Evolutionary conservation across 2,797 vertebrate genomes (phyloP), one percentile per base, ranked within the genome.

Genomic region (Lepilemur ruficaudatus): DNA sequence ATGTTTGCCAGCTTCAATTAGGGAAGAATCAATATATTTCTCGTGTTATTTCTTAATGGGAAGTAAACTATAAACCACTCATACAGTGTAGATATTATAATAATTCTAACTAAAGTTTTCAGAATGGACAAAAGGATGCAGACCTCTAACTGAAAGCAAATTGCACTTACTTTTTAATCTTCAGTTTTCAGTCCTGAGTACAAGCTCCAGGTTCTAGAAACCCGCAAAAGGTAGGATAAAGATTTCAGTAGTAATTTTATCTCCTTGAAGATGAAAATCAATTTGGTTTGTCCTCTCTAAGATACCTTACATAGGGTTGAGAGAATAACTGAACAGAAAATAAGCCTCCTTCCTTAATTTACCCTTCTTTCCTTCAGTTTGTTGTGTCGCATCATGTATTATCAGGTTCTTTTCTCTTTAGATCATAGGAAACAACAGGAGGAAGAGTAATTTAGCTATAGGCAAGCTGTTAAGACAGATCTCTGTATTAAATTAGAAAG

Each of bases 21-120:
- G 23, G 3, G 4, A 95, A 93, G 12, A 93, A 75, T 83, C 55
- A 87, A 63, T 61, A n/a, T 65, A 93, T 89, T 93, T 93, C 8
- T 90, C 28, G n/a, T 70, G 55, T 84, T 79, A 57, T 30, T 32
- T 7, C 38, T 73, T 59, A 30, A 80, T 79, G 46, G 38, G 13
- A 52, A 95, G 25, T 70, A 93, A 95, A 80, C 12, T 87, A 11
- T 22, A 76, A 94, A 80, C 17, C 8, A 61, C 22, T 20, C 11
- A 46, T 38, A 63, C 2, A 76, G 46, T 67, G 7, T 6, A 41
- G 57, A 61, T 67, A 76, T 65, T 32, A 92, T 80, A 72, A 79
- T 69, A 67, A 63, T 67, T 93, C 52, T 72, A 72, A 96, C 9
- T 63, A 25, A 20, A 76, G 15, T 72, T 59, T 91, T 76, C 41